Conservation (phyloP, 1,140 invertebrate genomes). For the Branchinecta lindahli region DNA sequence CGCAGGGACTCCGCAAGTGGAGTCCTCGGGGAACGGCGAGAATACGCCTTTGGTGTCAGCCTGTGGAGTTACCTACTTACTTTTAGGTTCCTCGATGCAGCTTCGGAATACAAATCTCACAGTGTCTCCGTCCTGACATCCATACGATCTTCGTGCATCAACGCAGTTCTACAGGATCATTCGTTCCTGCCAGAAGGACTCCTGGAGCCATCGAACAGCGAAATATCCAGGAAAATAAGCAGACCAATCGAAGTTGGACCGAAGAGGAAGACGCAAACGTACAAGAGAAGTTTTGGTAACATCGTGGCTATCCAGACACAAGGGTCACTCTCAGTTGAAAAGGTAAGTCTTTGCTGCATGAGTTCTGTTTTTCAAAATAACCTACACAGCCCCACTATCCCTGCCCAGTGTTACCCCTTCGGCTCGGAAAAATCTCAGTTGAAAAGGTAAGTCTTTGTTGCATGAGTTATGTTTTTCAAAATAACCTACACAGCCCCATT, state of each 20-base stretch:
- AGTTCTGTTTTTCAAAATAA: constrained; percentile 17
- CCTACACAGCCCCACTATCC: background rate
- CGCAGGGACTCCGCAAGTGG: no score
- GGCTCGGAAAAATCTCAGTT: constrained; percentile 17
- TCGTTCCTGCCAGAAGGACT: background rate
- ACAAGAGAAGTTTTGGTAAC: background rate
- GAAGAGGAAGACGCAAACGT: background rate
- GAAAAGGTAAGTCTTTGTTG: constrained; percentile 19
- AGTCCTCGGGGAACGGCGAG: no score
- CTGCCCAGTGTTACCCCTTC: no score
- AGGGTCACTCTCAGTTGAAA: constrained; percentile 22
- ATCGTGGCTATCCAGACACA: constrained; percentile 20
- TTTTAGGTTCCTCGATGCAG: background rate
- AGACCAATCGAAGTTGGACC: background rate
- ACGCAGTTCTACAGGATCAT: background rate
- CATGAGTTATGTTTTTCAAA: constrained; percentile 16
- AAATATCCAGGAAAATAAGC: constrained; percentile 3
- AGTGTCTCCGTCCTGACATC: background rate
- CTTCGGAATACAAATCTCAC: background rate
- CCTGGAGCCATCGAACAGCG: background rate
- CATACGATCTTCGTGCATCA: background rate
- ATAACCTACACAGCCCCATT: background rate
- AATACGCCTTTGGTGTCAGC: no score
- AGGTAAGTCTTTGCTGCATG: constrained; percentile 13
- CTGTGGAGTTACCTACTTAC: no score